phyloP scores from a whole-genome alignment of 2,113 vertebrate species.

The Platysternon megacephalum region DNA sequence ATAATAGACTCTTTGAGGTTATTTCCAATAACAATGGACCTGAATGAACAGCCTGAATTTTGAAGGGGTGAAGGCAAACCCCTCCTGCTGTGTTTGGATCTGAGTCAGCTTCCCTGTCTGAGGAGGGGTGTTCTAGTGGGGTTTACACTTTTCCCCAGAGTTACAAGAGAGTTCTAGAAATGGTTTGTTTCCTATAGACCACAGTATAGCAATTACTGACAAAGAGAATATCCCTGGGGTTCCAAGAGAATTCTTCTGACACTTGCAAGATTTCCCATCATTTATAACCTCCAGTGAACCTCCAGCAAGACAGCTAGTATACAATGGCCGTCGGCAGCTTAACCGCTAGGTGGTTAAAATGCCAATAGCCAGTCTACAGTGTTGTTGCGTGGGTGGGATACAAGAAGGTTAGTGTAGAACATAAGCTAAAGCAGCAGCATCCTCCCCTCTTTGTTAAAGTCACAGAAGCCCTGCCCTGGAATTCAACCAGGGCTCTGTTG shows the following conservation, averaged over 20 bases:
- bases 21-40: neutral
- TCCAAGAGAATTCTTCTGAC: too few species aligned
- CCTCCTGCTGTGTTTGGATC: neutral
- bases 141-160: neutral
- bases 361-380: neutral
- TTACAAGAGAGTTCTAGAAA: neutral
- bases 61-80: neutral
- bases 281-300: neutral
- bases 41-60: neutral
- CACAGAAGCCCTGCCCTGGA: neutral
- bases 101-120: neutral
- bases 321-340: neutral
- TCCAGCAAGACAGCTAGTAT: neutral
- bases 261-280: neutral
- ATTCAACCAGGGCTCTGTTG: neutral
- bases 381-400: neutral
- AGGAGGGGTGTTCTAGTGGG: neutral
- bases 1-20: neutral
- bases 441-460: neutral
- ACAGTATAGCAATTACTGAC: neutral
- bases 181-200: neutral
- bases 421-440: neutral
- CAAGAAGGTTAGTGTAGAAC: neutral
- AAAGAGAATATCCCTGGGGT: too few species aligned
- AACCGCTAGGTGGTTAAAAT: neutral